phyloP scores from a whole-genome alignment of 2,113 vertebrate genomes.

The Parus major region DNA sequence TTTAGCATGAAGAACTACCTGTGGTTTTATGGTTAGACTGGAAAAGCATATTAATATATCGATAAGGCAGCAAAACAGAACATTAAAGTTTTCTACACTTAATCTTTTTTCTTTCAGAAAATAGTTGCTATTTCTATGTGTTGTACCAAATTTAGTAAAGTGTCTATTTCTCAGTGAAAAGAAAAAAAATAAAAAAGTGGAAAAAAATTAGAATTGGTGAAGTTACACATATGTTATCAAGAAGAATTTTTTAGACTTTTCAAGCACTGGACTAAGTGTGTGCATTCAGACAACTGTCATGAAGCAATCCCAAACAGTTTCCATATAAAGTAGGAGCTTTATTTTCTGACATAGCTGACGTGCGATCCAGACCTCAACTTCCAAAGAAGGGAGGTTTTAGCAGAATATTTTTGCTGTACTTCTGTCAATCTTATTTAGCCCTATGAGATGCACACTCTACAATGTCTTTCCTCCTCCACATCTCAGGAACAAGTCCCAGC shows the following conservation, averaged over 20 bases:
- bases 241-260: neutral
- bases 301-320: neutral
- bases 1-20: conserved; percentile 14
- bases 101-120: neutral
- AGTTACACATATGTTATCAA: neutral
- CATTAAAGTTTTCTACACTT: neutral
- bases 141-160: neutral
- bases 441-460: neutral
- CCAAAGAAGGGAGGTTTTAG: neutral
- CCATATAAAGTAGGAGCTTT: neutral
- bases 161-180: neutral
- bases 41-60: neutral
- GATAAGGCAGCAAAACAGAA: neutral
- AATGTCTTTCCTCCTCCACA: neutral
- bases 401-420: neutral
- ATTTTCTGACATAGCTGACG: neutral
- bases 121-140: neutral
- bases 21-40: neutral
- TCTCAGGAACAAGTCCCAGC: neutral
- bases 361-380: neutral
- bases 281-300: neutral
- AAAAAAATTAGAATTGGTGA: neutral
- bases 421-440: neutral
- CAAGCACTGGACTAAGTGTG: neutral
- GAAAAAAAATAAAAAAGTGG: too few relatives aligned